A percentile compares a stretch with the other conserved stretches of the same genome.
Evolutionary conservation across 2,113 vertebrate species (phyloP).

Genomic region (Chaenogobius annularis): DNA sequence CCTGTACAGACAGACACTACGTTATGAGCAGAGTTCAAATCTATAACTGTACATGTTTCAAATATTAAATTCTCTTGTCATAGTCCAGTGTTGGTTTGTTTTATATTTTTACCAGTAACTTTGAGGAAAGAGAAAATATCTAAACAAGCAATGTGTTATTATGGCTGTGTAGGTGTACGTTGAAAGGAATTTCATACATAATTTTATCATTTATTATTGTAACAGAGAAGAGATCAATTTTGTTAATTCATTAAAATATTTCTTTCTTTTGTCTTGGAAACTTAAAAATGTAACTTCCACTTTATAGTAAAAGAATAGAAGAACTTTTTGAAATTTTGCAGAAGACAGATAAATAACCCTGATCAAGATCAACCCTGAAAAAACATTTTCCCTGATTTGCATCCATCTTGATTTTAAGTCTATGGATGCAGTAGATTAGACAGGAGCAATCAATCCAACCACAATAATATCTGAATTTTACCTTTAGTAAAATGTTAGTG

Average conservation of each 20-base stretch:
- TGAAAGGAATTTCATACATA: not conserved
- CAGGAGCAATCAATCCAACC: not conserved
- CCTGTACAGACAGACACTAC: slow-evolving; percentile 70
- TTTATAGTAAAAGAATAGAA: not conserved
- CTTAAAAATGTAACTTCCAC: not conserved
- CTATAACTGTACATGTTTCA: slow-evolving; percentile 77
- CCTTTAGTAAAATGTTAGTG: too few species aligned
- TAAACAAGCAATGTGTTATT: not conserved
- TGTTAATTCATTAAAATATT: not conserved
- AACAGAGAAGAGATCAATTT: not conserved
- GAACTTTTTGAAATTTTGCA: not conserved
- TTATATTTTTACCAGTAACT: not conserved
- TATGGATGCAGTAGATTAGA: not conserved
- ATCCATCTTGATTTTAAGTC: not conserved
- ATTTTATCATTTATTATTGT: not conserved
- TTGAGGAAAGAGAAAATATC: not conserved
- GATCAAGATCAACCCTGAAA: not conserved
- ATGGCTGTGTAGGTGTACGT: not conserved
- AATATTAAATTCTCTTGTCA: slow-evolving; percentile 76
- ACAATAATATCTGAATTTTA: not conserved
- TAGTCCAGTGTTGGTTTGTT: slow-evolving; percentile 24
- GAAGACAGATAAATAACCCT: not conserved
- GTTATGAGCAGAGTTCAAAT: slow-evolving; percentile 70
- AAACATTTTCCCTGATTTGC: not conserved
- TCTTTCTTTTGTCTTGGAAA: not conserved